These are phyloP conservation scores for Fregata magnificens DNA, from an alignment of 2,113 vertebrate genomes.

Conservation along the genomic window DNA sequence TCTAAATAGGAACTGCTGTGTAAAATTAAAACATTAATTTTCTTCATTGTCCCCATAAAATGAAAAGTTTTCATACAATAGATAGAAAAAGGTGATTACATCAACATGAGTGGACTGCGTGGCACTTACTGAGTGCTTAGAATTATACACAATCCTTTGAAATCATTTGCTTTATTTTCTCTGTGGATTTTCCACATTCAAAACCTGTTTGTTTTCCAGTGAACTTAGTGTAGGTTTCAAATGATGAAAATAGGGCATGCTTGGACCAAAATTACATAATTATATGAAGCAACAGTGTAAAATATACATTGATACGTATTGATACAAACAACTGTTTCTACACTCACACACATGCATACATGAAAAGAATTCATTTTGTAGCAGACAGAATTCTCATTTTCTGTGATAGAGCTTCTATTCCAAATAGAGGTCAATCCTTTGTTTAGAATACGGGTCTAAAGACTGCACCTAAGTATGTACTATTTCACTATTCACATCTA, in stretches of 20 bases:
- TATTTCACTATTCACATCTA: not conserved
- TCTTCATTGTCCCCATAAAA: not conserved
- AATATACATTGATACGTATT: not conserved
- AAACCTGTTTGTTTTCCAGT: not conserved
- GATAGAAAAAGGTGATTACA: not conserved
- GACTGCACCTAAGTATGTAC: not conserved
- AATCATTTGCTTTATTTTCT: not conserved
- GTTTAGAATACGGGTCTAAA: not conserved
- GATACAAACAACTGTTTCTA: not conserved
- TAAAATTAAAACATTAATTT: not conserved
- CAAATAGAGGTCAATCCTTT: not conserved
- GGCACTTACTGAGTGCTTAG: not conserved
- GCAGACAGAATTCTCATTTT: not conserved
- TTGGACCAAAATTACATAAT: not conserved
- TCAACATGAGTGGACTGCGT: not conserved
- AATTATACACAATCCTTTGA: not conserved
- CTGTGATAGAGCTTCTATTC: not conserved
- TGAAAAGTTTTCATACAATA: not conserved
- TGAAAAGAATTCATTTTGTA: not conserved
- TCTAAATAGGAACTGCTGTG: not conserved
- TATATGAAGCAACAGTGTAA: not conserved
- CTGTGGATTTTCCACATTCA: not conserved
- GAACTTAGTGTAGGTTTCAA: not conserved
- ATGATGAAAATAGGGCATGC: not conserved
- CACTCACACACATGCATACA: accelerated